Evolutionary conservation across 1,140 invertebrate species (phyloP), one percentile per base, ranked within the genome.

Genomic region (Hycleus phaleratus): DNA sequence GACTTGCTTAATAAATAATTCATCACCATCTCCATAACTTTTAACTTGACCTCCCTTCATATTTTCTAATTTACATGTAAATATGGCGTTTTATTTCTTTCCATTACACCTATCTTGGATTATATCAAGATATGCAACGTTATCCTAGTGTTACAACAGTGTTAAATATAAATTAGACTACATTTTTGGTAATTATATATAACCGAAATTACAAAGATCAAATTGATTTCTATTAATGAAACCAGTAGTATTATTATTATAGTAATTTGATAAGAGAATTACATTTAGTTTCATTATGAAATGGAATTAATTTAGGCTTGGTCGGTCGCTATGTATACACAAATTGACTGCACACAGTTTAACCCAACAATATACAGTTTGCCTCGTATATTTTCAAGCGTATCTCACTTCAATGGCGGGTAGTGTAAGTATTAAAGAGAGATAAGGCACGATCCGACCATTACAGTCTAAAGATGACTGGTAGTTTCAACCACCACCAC

Each of bases 51-150:
- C 32, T 7, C 32, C 18, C 18, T 18, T 18, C 18, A 18, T 18
- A 18, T 24, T 50, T 46, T 44, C 49, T 53, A 60, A 60, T 60
- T 57, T 61, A 54, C 54, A 61, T 61, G 59, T 52, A 61, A 61
- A 61, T 61, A 58, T 43, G 26, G 49, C 18, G 49, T 48, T 44
- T 44, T 32, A 32, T 32, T 32, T 32, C 32, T 32, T 32, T 58
- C 49, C 49, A 56, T 60, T 60, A 60, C 48, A 5, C 32, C 7
- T 32, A 32, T 32, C 32, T 32, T 32, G 32, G 18, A 18, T 18
- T 18, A 32, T 32, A 32, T 32, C 4, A 32, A 32, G 7, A 4
- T 32, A 32, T 32, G 18, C 32, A 32, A 32, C 32, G 4, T 7
- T 32, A 32, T 32, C 32, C 4, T 32, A 1, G 7, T 32, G 7